These are phyloP conservation scores for Periophthalmus modestus DNA, from an alignment of 2,113 vertebrate species.

Conservation along the genomic window DNA sequence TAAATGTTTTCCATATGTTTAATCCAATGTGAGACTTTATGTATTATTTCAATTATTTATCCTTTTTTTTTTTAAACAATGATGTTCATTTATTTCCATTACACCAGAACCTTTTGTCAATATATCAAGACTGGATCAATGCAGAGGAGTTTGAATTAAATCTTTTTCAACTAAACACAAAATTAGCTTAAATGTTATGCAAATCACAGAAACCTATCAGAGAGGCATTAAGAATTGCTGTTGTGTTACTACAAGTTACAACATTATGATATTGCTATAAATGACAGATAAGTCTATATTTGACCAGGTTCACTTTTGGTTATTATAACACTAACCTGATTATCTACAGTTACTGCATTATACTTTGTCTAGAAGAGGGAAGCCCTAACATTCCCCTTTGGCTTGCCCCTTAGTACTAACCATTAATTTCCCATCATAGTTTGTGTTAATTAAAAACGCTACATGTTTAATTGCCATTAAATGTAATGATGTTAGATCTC, in stretches of 20 bases:
- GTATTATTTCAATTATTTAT: too few relatives aligned
- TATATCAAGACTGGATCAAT: neutral
- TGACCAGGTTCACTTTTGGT: neutral
- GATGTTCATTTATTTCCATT: neutral
- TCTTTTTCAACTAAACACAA: neutral
- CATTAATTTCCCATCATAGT: constrained; percentile 78
- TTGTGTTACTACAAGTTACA: neutral
- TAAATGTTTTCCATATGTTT: neutral
- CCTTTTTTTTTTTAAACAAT: neutral
- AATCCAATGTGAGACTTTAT: neutral
- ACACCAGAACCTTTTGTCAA: neutral
- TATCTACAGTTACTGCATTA: neutral
- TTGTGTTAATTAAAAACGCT: constrained; percentile 80
- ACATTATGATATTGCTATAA: neutral
- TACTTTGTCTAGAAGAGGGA: constrained; percentile 3
- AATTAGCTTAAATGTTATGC: neutral
- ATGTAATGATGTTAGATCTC: constrained; percentile 78
- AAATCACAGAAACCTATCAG: neutral
- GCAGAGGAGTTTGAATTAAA: neutral
- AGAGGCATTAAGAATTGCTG: too few relatives aligned
- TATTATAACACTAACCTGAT: neutral
- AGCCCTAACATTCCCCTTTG: constrained; percentile 42
- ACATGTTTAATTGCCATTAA: constrained; percentile 77
- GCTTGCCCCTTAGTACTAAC: constrained; percentile 66
- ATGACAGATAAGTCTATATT: neutral